Conservation (phyloP, 2,888 invertebrate species). For the Thyatira batis region DNA sequence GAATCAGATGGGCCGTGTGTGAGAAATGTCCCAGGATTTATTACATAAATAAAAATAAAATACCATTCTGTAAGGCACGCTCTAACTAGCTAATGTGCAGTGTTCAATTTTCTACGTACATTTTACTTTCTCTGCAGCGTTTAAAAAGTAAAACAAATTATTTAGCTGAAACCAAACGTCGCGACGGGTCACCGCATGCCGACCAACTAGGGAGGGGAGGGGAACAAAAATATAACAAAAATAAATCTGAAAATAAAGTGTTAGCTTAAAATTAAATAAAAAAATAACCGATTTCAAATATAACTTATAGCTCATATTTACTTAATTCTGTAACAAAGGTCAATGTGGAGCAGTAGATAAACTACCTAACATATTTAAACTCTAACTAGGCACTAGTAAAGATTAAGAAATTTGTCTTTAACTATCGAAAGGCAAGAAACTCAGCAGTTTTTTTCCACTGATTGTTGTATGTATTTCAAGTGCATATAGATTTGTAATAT, state of each 20-base stretch:
- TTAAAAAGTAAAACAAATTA: constrained; percentile 40
- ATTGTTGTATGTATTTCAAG: no score
- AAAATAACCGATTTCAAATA: no score
- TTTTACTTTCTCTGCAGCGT: constrained; percentile 79
- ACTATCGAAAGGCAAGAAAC: no score
- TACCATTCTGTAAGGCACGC: constrained; percentile 48
- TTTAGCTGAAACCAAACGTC: constrained; percentile 39
- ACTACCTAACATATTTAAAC: no score
- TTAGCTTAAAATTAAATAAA: constrained; percentile 34
- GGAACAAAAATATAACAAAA: constrained; percentile 41
- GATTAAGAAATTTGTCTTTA: no score
- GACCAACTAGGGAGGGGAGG: constrained; percentile 37
- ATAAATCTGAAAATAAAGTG: constrained; percentile 57
- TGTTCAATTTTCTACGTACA: constrained; percentile 55
- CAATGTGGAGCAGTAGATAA: no score
- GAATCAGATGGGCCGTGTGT: no score
- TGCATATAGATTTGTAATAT: no score
- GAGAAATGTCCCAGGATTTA: no score
- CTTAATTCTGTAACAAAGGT: not conserved
- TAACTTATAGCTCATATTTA: no score
- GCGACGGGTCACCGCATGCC: constrained; percentile 51
- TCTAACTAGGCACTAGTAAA: no score
- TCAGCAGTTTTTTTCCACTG: no score
- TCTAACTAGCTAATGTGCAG: constrained; percentile 13
- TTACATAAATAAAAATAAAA: constrained; percentile 40